A percentile compares a stretch with the other conserved stretches of the same genome.
Evolutionary conservation across 2,113 vertebrate species (phyloP).

Genomic region (Machaerirhynchus nigripectus): DNA sequence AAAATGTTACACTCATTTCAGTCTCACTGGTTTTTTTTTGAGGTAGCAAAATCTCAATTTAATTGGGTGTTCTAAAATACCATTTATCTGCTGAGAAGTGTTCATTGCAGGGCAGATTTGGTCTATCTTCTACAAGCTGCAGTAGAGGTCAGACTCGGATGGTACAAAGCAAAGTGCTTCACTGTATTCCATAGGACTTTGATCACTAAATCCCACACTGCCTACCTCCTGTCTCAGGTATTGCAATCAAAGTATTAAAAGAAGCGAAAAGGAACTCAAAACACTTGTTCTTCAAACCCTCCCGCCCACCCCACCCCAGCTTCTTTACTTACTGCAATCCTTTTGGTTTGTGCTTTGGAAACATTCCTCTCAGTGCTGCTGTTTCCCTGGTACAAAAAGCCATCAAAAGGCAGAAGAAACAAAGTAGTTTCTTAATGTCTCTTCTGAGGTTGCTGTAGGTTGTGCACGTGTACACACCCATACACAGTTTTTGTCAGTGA

Average conservation of each 20-base stretch:
- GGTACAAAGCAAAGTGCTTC: not conserved
- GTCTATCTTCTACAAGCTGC: not conserved
- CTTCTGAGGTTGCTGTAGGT: not conserved
- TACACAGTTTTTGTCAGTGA: not conserved
- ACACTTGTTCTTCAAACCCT: not conserved
- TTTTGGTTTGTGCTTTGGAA: not conserved
- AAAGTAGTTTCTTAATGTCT: not conserved
- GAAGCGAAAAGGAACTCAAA: too few species aligned
- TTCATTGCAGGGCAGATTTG: not conserved
- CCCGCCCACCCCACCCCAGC: fast-evolving
- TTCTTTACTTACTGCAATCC: not conserved
- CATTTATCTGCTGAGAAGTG: not conserved
- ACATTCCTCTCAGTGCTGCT: not conserved
- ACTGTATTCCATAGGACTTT: not conserved
- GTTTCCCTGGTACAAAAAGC: not conserved
- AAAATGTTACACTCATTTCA: not conserved
- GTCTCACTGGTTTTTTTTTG: not conserved
- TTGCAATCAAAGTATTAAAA: not conserved
- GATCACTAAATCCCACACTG: not conserved
- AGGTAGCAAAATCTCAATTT: not conserved
- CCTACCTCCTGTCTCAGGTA: not conserved
- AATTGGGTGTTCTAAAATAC: not conserved
- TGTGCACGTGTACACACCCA: not conserved
- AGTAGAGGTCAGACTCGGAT: not conserved
- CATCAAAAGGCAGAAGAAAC: not conserved